Percentiles rank a stretch among this genome's conserved stretches.
phyloP scores from a whole-genome alignment of 2,888 invertebrate genomes.

The Branchipolynoe longqiensis region DNA sequence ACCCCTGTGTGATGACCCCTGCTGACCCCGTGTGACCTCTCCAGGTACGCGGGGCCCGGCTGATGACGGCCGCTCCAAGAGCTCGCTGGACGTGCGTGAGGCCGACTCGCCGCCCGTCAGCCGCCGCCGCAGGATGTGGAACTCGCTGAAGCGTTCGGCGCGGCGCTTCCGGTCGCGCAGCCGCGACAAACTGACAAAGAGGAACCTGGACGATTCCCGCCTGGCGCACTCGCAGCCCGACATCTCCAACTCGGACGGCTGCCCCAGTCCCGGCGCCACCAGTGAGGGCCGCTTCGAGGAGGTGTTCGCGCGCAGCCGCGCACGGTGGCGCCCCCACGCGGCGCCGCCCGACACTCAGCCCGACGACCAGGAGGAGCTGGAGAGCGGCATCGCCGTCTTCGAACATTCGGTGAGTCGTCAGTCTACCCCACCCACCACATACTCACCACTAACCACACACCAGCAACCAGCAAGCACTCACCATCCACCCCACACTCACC shows the following conservation, averaged over 20 bases:
- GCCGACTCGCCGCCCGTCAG: conserved; percentile 54
- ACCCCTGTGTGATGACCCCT: too few relatives aligned
- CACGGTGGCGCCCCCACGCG: not conserved
- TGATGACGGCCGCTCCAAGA: conserved; percentile 57
- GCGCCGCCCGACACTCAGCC: not conserved
- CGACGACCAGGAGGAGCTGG: conserved; percentile 53
- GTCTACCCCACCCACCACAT: too few relatives aligned
- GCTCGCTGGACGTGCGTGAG: conserved; percentile 53
- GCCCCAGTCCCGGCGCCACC: conserved; percentile 30
- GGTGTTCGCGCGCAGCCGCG: conserved; percentile 20
- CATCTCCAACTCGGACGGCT: conserved; percentile 31
- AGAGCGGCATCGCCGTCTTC: conserved; percentile 56
- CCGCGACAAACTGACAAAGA: conserved; percentile 42
- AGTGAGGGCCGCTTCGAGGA: conserved; percentile 42
- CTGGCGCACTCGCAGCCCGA: conserved; percentile 55
- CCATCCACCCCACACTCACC: too few relatives aligned
- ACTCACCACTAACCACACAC: too few relatives aligned
- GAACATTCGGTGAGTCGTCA: conserved; percentile 49
- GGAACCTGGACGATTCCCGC: conserved; percentile 42
- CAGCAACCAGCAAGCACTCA: too few relatives aligned
- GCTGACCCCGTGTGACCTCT: too few relatives aligned
- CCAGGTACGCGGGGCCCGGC: conserved; percentile 49
- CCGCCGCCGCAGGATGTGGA: conserved; percentile 51
- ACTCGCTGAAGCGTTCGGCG: conserved; percentile 41
- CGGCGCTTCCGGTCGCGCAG: conserved; percentile 53